Evolutionary conservation across 2,888 invertebrate genomes (phyloP).

Genomic region (Eretmocerus hayati): DNA sequence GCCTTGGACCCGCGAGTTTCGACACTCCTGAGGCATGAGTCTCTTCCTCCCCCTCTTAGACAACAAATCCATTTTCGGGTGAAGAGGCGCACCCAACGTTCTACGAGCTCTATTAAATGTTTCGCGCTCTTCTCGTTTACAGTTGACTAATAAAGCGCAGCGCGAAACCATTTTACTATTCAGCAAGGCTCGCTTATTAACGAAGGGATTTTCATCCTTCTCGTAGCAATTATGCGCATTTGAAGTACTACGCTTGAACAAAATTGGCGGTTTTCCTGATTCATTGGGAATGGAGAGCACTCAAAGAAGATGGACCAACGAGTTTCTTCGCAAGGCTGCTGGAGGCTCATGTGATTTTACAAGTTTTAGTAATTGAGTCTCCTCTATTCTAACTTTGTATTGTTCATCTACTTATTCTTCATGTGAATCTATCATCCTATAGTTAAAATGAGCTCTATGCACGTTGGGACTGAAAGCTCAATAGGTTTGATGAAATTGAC

Average conservation of each 20-base stretch:
- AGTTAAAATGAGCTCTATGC: no score
- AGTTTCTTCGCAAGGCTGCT: no score
- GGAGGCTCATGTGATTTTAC: no score
- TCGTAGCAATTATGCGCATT: constrained; percentile 20
- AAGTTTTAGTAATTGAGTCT: no score
- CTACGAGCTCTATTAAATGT: constrained; percentile 14
- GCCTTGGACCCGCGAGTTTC: constrained; percentile 36
- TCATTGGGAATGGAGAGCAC: constrained; percentile 6
- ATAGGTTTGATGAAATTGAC: no score
- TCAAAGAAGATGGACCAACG: no score
- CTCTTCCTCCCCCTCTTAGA: constrained; percentile 13
- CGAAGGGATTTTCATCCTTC: constrained; percentile 12
- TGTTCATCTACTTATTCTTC: no score
- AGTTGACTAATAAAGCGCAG: constrained; percentile 18
- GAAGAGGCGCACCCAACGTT: not conserved
- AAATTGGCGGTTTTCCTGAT: constrained; percentile 17
- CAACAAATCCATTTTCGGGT: constrained; percentile 22
- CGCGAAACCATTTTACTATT: constrained; percentile 19
- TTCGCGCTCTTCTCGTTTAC: constrained; percentile 13
- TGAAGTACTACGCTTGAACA: constrained; percentile 6
- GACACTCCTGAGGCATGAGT: constrained; percentile 13
- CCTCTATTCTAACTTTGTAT: no score
- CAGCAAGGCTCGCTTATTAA: constrained; percentile 14
- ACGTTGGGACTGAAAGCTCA: no score
- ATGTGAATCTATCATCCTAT: no score